A percentile compares a stretch with the other conserved stretches of the same genome.
Conservation (phyloP, 1,140 invertebrate genomes). For the Ips typographus region DNA sequence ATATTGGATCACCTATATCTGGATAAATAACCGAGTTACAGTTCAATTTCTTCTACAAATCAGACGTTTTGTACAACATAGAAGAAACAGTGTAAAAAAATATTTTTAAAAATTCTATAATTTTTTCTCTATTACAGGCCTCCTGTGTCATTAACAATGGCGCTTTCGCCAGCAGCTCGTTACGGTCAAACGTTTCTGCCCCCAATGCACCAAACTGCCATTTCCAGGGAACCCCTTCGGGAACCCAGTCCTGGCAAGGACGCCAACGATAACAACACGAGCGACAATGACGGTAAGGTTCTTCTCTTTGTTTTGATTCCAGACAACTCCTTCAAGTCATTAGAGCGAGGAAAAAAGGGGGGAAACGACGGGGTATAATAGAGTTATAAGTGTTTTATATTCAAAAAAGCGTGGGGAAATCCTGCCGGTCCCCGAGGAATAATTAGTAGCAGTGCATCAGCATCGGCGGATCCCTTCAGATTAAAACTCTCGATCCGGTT, state of each 20-base stretch:
- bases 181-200: slow-evolving; percentile 55
- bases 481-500: slow-evolving; percentile 34
- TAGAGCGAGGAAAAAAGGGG: neutral
- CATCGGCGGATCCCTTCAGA: slow-evolving; percentile 22
- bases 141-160: slow-evolving; percentile 60
- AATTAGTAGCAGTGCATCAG: slow-evolving; percentile 26
- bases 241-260: slow-evolving; percentile 56
- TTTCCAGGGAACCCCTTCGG: slow-evolving; percentile 49
- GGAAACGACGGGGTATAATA: neutral
- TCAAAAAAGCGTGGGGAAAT: neutral
- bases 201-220: slow-evolving; percentile 53
- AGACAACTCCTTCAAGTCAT: neutral
- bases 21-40: too few relatives aligned
- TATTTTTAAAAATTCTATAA: neutral
- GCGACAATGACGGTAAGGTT: slow-evolving; percentile 53
- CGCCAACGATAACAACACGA: slow-evolving; percentile 55
- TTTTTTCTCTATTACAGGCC: slow-evolving; percentile 50
- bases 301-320: neutral
- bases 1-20: too few relatives aligned
- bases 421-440: slow-evolving; percentile 24
- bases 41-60: too few relatives aligned
- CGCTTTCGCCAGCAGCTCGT: slow-evolving; percentile 56
- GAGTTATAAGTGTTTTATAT: slow-evolving; percentile 3
- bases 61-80: too few relatives aligned
- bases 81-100: too few relatives aligned